Evolutionary conservation across 2,797 vertebrate genomes (phyloP).

Genomic region (Fundulus diaphanus): DNA sequence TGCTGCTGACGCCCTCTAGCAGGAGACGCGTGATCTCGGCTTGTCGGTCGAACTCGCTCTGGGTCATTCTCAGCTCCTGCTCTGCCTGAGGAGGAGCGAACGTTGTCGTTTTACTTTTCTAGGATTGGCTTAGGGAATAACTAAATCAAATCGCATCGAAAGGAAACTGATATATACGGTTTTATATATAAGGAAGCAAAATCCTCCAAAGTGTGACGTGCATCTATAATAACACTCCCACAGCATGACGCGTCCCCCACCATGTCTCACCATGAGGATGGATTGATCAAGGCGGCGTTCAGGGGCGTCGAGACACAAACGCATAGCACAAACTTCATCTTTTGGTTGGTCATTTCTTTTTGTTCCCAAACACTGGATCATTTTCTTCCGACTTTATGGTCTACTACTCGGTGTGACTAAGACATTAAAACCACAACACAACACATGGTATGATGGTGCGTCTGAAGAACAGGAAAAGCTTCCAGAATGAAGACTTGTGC

Average conservation of each 20-base stretch:
- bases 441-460: background rate
- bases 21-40: slow-evolving; percentile 97
- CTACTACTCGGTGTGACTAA: background rate
- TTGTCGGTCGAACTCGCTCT: slow-evolving; percentile 98
- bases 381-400: background rate
- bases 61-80: slow-evolving; percentile 95
- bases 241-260: background rate
- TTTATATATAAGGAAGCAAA: too few species aligned
- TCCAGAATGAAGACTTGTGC: slow-evolving; percentile 10
- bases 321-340: background rate
- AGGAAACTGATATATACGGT: too few species aligned
- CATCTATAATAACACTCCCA: background rate
- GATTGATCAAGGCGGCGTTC: background rate
- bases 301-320: background rate
- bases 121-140: too few species aligned
- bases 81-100: slow-evolving; percentile 84
- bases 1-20: slow-evolving; percentile 96
- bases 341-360: background rate
- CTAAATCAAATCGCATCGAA: too few species aligned
- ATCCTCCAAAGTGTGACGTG: background rate
- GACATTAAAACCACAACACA: background rate
- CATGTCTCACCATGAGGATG: background rate
- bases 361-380: too few species aligned
- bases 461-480: background rate
- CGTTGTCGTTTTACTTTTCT: background rate